Base-by-base conservation (phyloP, 1,140 invertebrate species). In the Muscidifurax raptorellus region DNA sequence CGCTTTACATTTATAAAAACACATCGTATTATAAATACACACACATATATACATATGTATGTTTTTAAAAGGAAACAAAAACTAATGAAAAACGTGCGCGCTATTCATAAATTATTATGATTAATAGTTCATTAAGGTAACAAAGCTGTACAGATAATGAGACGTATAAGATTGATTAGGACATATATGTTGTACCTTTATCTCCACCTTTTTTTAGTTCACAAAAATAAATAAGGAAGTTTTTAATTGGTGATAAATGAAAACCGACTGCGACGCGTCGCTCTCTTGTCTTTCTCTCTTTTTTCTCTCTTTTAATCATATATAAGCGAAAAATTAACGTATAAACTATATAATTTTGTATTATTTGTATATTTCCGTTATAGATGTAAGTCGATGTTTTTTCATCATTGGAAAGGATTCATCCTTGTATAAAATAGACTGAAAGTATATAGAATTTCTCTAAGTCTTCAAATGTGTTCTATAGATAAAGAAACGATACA, bases 1-100 rank as follows among this genome's bases (percentile, higher is more conserved):
- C 87, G 86, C 88, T 90, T 89, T 87, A 88, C 84, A 87, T 84
- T 83, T 66, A 76, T 25, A 28, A 44, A 67, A 85, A 76, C 82
- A 82, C n/a, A 52, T n/a, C 28, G 40, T 79, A 47, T 67, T 36
- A 83, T 76, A 32, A 28, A 83, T 32, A 80, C 30, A 79, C 36
- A 71, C 18, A 85, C 47, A 64, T 32, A 74, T 52, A 86, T 64
- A 80, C 66, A 66, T 75, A 82, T 69, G 74, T 80, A 32, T 64
- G 59, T 84, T 86, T 86, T 82, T 66, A 83, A 83, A 77, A 30
- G 64, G 22, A 59, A 84, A 79, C 2, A 15, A 71, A 84, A 64
- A 18, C n/a, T 25, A 84, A 44, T 13, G 27, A 32, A 40, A 82
- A 82, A 80, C 80, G 78, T 59, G 69, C 69, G 82, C 52, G 69